Conservation (phyloP, 2,888 invertebrate species). For the Lottia scabra region DNA sequence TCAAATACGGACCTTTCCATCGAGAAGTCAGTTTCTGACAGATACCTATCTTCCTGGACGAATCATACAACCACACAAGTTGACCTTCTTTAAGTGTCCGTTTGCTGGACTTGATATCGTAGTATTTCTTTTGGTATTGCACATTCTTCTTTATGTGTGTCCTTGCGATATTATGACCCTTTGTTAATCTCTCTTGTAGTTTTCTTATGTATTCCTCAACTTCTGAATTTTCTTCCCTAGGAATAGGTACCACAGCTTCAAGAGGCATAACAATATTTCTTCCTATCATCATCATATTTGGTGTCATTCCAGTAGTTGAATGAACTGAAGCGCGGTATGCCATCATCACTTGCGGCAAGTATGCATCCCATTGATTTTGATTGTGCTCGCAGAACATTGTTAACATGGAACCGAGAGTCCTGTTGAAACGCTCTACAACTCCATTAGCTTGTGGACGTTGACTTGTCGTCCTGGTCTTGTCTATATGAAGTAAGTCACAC, state of each 20-base stretch:
- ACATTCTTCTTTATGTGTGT: not conserved
- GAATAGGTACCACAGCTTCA: constrained; percentile 22
- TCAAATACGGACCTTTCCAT: constrained; percentile 27
- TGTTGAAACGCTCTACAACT: constrained; percentile 29
- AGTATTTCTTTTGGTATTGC: not conserved
- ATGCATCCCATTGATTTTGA: no score
- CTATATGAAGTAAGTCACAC: constrained; percentile 26
- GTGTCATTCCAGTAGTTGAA: constrained; percentile 20
- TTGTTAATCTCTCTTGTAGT: no score
- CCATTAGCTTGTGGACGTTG: constrained; percentile 27
- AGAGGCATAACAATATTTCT: no score
- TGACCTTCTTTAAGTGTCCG: constrained; percentile 12
- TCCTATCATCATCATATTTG: no score
- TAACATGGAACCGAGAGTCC: constrained; percentile 24
- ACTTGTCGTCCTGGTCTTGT: constrained; percentile 24
- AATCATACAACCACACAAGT: constrained; percentile 27
- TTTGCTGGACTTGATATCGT: constrained; percentile 18
- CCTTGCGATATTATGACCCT: not conserved
- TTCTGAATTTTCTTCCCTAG: not conserved
- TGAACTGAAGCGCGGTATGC: constrained; percentile 31
- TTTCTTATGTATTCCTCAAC: not conserved
- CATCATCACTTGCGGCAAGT: constrained; percentile 33
- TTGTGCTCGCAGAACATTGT: no score
- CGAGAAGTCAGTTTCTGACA: constrained; percentile 23
- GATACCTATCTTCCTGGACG: constrained; percentile 20